These are phyloP conservation scores for Platorchestia sp. DNA, from an alignment of 1,140 invertebrate species.

Conservation along the genomic window DNA sequence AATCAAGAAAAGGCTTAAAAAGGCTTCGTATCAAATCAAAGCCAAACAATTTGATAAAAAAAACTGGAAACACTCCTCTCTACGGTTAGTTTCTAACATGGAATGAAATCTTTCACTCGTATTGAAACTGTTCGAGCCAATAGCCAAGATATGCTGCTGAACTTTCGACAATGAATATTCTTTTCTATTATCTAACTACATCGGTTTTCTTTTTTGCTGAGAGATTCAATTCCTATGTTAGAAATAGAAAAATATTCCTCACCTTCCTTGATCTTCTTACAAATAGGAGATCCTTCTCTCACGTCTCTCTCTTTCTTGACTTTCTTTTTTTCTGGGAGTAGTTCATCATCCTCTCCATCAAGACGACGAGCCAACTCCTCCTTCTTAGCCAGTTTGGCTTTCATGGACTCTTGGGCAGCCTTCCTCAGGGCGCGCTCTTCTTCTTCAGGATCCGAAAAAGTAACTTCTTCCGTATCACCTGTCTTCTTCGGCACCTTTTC, in stretches of 20 bases:
- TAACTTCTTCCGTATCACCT: neutral
- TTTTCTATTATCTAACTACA: no score
- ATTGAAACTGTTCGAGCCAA: no score
- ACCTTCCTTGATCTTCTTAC: conserved; percentile 62
- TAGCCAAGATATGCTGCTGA: no score
- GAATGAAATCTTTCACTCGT: no score
- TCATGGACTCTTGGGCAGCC: conserved; percentile 39
- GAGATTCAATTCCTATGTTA: neutral
- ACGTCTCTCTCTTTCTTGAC: conserved; percentile 3
- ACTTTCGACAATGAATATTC: no score
- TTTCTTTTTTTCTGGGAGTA: conserved; percentile 59
- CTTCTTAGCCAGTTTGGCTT: conserved; percentile 9
- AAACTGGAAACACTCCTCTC: no score
- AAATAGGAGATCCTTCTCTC: neutral
- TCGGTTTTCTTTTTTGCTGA: neutral
- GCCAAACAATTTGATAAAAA: no score
- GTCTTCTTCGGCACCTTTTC: neutral
- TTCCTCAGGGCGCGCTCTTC: conserved; percentile 25
- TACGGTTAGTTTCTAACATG: no score
- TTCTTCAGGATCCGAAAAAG: conserved; percentile 12
- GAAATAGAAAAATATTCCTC: conserved; percentile 59
- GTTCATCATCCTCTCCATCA: conserved; percentile 63
- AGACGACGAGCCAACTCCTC: conserved; percentile 53
- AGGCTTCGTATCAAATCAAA: no score
- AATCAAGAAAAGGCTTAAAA: no score